Percentiles rank a stretch among this genome's conserved stretches.
Evolutionary conservation across 2,797 vertebrate species (phyloP).

Genomic region (Peromyscus aztecus): DNA sequence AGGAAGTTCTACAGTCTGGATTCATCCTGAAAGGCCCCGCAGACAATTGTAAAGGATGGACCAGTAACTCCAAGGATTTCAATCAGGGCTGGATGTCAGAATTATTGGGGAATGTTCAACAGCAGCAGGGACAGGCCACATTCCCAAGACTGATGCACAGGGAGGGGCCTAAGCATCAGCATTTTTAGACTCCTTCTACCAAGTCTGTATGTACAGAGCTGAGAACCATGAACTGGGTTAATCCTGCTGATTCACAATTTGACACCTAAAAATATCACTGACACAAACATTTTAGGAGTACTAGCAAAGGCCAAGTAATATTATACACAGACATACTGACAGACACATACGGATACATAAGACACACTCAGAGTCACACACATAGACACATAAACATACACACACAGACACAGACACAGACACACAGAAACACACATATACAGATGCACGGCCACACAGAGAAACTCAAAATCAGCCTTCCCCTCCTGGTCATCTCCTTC

Average conservation of each 20-base stretch:
- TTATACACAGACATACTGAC: not conserved
- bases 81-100: not conserved
- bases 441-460: not conserved
- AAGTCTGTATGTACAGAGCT: not conserved
- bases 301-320: constrained; percentile 14
- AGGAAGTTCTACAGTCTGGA: not conserved
- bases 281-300: not conserved
- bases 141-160: not conserved
- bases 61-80: not conserved
- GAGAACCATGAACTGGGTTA: not conserved
- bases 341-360: not conserved
- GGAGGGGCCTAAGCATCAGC: not conserved
- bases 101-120: not conserved
- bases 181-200: not conserved
- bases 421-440: not conserved
- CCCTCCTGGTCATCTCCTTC: too few species aligned
- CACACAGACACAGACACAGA: not conserved
- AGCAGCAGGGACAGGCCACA: not conserved
- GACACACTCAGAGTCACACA: not conserved
- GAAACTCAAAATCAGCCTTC: not conserved
- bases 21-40: not conserved
- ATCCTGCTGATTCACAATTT: constrained; percentile 14
- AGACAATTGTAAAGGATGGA: constrained; percentile 36
- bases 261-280: not conserved
- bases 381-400: not conserved